Conservation (phyloP, 2,797 vertebrate species). For the Dicrostonyx torquatus region DNA sequence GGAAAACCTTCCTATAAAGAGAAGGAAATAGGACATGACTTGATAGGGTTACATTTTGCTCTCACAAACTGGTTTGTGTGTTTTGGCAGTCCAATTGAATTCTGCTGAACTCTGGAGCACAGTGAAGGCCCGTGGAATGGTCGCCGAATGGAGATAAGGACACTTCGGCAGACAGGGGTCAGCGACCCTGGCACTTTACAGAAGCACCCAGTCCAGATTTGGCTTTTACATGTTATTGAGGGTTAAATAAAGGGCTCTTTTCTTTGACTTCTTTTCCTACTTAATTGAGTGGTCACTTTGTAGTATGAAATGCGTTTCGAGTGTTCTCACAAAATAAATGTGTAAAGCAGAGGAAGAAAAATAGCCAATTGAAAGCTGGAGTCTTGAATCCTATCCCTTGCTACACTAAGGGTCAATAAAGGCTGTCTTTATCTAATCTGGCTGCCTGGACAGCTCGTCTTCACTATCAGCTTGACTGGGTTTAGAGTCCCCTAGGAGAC, state of each 20-base stretch:
- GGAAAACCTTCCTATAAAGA: conserved; percentile 73
- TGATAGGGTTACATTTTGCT: conserved; percentile 66
- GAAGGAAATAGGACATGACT: conserved; percentile 68
- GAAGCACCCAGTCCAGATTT: background rate
- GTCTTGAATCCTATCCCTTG: background rate
- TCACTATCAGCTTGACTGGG: background rate
- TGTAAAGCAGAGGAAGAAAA: background rate
- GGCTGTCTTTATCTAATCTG: background rate
- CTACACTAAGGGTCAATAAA: background rate
- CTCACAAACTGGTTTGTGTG: conserved; percentile 65
- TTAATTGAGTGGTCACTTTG: conserved; percentile 24
- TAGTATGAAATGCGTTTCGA: background rate
- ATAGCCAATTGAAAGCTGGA: background rate
- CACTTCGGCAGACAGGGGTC: background rate
- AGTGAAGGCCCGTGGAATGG: background rate
- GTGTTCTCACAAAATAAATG: background rate
- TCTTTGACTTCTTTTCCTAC: background rate
- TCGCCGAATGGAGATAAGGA: background rate
- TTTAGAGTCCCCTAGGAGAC: background rate
- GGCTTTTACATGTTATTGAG: background rate
- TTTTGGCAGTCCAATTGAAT: conserved; percentile 59
- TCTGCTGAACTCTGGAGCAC: conserved; percentile 40
- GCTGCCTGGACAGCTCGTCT: background rate
- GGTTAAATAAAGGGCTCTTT: background rate
- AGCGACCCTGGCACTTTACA: too few species aligned